Percentiles rank a stretch among this genome's conserved stretches.
These are phyloP conservation scores for Cisticola juncidis DNA, from an alignment of 2,113 vertebrate genomes.

Conservation along the genomic window DNA sequence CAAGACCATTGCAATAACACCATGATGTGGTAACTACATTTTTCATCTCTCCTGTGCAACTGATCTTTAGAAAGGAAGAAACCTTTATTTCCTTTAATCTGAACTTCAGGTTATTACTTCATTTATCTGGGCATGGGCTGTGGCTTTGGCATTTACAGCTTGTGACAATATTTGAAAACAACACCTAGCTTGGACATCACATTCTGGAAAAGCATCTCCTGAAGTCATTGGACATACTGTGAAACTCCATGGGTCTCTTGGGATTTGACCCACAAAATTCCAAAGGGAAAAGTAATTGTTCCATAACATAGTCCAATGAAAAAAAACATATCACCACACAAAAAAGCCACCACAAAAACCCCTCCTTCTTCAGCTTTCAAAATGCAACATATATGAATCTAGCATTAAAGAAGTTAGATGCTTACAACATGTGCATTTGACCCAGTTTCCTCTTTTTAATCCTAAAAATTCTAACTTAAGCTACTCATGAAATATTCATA, in stretches of 20 bases:
- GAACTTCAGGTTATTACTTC: background rate
- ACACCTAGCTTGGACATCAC: background rate
- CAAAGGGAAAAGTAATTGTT: background rate
- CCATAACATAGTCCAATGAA: background rate
- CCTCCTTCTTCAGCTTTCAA: background rate
- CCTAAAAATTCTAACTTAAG: constrained; percentile 55
- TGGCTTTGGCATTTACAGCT: background rate
- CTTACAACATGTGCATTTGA: constrained; percentile 26
- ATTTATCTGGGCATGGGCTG: background rate
- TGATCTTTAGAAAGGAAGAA: background rate
- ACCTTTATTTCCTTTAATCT: background rate
- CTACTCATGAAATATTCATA: constrained; percentile 64
- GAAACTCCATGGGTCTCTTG: background rate
- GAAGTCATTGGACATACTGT: background rate
- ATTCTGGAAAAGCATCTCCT: background rate
- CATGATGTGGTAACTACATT: background rate
- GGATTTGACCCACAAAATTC: background rate
- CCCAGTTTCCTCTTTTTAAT: constrained; percentile 63
- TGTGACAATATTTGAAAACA: background rate
- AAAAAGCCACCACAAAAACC: background rate
- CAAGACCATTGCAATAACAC: background rate
- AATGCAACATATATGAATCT: constrained; percentile 3
- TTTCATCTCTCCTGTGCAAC: background rate
- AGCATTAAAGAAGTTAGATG: constrained; percentile 28
- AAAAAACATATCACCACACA: background rate